Evolutionary conservation across 2,797 vertebrate genomes (phyloP).

Genomic region (Silurus lanzhouensis): DNA sequence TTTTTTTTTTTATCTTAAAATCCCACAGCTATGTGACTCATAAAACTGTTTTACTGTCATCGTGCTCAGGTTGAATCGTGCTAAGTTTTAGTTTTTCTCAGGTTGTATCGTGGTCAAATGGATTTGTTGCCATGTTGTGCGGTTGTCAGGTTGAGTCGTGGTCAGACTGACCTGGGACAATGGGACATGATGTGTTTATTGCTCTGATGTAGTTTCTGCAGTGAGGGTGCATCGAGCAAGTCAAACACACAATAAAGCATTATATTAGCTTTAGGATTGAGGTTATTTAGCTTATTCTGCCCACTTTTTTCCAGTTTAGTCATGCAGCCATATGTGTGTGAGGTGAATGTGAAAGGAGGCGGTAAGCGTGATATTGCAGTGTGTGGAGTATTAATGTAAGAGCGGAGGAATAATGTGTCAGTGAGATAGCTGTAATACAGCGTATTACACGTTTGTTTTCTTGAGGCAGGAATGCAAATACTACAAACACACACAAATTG

Average conservation of each 20-base stretch:
- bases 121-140: not conserved
- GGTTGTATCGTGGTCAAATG: not conserved
- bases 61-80: too few species aligned
- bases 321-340: slow-evolving; percentile 47
- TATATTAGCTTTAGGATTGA: not conserved
- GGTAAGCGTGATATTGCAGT: slow-evolving; percentile 23
- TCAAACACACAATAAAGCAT: not conserved
- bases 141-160: not conserved
- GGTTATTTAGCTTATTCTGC: slow-evolving; percentile 31
- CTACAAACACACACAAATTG: not conserved
- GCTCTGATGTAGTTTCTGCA: not conserved
- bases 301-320: slow-evolving; percentile 48
- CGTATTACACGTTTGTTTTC: not conserved
- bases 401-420: not conserved
- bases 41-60: not conserved
- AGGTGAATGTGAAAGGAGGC: slow-evolving; percentile 31
- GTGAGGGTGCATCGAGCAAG: not conserved
- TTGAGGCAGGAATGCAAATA: not conserved
- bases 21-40: not conserved
- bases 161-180: slow-evolving; percentile 13
- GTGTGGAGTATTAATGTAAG: slow-evolving; percentile 32
- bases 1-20: not conserved
- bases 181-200: not conserved
- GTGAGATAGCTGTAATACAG: not conserved
- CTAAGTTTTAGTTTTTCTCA: not conserved